Evolutionary conservation across 2,888 invertebrate genomes (phyloP).

Genomic region (Acanthacorydalis orientalis): DNA sequence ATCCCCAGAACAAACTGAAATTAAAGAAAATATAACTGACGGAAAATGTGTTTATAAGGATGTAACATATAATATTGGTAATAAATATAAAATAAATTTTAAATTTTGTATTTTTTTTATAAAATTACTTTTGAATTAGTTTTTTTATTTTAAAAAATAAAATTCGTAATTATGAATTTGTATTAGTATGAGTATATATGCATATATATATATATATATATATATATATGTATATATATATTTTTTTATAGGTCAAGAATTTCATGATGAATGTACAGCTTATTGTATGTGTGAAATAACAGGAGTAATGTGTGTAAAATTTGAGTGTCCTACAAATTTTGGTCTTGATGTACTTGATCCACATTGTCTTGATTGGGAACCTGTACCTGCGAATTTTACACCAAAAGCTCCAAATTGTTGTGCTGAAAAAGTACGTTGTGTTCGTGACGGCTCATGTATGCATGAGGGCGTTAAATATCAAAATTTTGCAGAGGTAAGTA

Average conservation of each 20-base stretch:
- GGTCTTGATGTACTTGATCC: conserved; percentile 74
- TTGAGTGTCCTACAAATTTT: conserved; percentile 71
- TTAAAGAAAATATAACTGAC: not conserved
- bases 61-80: conserved; percentile 1
- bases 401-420: conserved; percentile 67
- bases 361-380: conserved; percentile 74
- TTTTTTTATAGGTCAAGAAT: conserved; percentile 41
- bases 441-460: conserved; percentile 67
- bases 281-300: conserved; percentile 57
- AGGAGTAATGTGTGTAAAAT: conserved; percentile 58
- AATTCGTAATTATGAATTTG: conserved; percentile 24
- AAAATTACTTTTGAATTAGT: not conserved
- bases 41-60: conserved; percentile 4
- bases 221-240: too few relatives aligned
- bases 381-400: conserved; percentile 51
- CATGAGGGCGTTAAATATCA: conserved; percentile 48
- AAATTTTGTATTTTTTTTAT: not conserved
- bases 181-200: too few relatives aligned
- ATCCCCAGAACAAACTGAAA: not conserved
- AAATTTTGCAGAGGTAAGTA: conserved; percentile 52
- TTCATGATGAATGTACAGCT: conserved; percentile 67
- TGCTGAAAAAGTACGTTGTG: conserved; percentile 58
- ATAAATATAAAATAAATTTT: not conserved
- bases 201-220: too few relatives aligned
- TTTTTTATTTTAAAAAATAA: not conserved